A percentile compares a stretch with the other conserved stretches of the same genome.
Evolutionary conservation across 2,888 invertebrate genomes (phyloP).

Genomic region (Portevinia maculata): DNA sequence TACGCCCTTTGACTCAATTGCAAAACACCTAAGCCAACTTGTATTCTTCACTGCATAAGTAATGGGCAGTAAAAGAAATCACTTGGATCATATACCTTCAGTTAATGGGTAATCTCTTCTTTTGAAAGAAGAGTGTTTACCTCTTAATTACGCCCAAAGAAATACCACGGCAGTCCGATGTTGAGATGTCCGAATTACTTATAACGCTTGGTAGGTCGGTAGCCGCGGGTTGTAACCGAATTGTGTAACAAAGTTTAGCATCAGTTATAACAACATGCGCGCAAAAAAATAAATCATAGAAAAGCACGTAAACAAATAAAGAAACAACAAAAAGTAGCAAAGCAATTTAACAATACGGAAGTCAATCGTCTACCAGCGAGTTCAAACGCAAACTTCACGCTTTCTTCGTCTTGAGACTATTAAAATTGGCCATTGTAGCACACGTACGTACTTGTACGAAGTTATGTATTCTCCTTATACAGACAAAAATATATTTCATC

Average conservation of each 20-base stretch:
- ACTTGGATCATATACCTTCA: slow-evolving; percentile 6
- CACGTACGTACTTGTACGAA: not conserved
- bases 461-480: slow-evolving; percentile 33
- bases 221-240: slow-evolving; percentile 19
- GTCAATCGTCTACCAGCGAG: slow-evolving; percentile 17
- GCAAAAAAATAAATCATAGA: slow-evolving; percentile 22
- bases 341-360: slow-evolving; percentile 40
- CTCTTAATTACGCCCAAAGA: slow-evolving; percentile 65
- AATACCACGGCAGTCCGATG: slow-evolving; percentile 14
- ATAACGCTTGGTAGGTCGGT: slow-evolving; percentile 5
- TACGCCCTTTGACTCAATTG: no score
- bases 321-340: slow-evolving; percentile 32
- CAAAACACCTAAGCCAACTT: no score
- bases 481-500: slow-evolving; percentile 18
- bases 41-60: not conserved
- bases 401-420: slow-evolving; percentile 39
- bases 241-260: slow-evolving; percentile 54
- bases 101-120: slow-evolving; percentile 18
- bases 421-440: slow-evolving; percentile 49
- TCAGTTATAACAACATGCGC: slow-evolving; percentile 39
- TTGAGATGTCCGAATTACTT: slow-evolving; percentile 45
- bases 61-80: slow-evolving; percentile 12
- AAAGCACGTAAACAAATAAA: slow-evolving; percentile 21
- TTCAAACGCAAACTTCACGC: slow-evolving; percentile 29
- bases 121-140: slow-evolving; percentile 52